phyloP scores from a whole-genome alignment of 1,140 invertebrate species.

The Drosophila takahashii region DNA sequence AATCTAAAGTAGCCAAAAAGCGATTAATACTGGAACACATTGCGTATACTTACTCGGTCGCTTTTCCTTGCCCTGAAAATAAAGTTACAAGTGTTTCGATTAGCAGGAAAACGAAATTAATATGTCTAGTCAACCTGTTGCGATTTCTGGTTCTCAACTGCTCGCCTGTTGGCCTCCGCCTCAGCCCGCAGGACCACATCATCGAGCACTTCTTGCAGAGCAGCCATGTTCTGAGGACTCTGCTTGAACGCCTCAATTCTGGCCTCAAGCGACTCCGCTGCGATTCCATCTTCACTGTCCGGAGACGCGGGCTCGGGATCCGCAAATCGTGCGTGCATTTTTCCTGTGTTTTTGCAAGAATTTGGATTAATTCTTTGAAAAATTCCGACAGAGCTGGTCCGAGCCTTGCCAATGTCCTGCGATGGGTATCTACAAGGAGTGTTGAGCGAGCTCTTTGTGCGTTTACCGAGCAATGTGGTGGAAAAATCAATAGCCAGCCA shows the following conservation, averaged over 20 bases:
- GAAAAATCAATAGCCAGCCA: constrained; percentile 68
- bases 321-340: constrained; percentile 83
- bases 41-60: constrained; percentile 74
- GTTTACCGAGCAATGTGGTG: constrained; percentile 20
- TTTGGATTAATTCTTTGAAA: constrained; percentile 6
- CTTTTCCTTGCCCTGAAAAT: constrained; percentile 76
- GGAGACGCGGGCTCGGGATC: constrained; percentile 70
- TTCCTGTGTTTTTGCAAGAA: constrained; percentile 29
- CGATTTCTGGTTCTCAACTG: constrained; percentile 64
- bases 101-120: constrained; percentile 24
- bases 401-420: constrained; percentile 50
- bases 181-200: constrained; percentile 78
- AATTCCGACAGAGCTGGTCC: constrained; percentile 13
- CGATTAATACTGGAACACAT: not conserved
- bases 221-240: constrained; percentile 78
- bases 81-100: constrained; percentile 15
- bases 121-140: constrained; percentile 73
- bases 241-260: constrained; percentile 78
- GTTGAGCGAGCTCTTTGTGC: constrained; percentile 45
- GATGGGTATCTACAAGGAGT: constrained; percentile 70
- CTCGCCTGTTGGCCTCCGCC: constrained; percentile 69
- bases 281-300: constrained; percentile 61
- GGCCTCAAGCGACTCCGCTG: constrained; percentile 57
- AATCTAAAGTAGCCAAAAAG: constrained; percentile 5
- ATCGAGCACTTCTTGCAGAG: constrained; percentile 73